These are phyloP conservation scores for Gallinago solitaria DNA, from an alignment of 2,797 vertebrate species.

Conservation along the genomic window DNA sequence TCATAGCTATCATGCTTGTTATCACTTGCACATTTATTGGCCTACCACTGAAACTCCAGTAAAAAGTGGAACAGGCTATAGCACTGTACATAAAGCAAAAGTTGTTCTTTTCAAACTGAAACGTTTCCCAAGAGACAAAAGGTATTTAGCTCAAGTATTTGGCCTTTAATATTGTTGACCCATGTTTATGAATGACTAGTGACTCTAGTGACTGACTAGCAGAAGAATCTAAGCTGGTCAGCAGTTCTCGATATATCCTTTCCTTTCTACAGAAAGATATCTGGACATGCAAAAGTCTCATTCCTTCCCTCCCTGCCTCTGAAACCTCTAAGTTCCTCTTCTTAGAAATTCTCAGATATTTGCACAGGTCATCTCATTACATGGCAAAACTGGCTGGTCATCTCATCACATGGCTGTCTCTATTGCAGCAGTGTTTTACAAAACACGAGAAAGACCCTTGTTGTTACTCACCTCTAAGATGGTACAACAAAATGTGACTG, in stretches of 20 bases:
- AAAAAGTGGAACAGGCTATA: background rate
- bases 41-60: background rate
- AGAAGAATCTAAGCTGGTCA: background rate
- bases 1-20: background rate
- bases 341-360: background rate
- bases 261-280: background rate
- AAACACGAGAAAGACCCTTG: background rate
- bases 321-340: background rate
- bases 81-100: background rate
- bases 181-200: background rate
- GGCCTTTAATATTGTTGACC: background rate
- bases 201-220: background rate
- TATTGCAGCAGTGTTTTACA: background rate
- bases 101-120: background rate
- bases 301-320: background rate
- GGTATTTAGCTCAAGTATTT: background rate
- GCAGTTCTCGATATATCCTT: background rate
- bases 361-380: background rate
- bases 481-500: background rate
- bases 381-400: background rate
- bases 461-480: background rate
- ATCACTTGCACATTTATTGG: background rate
- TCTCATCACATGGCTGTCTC: background rate
- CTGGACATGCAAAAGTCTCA: background rate
- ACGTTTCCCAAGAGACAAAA: background rate